A percentile compares a stretch with the other conserved stretches of the same genome.
These are phyloP conservation scores for Oplegnathus fasciatus DNA, from an alignment of 2,113 vertebrate genomes.

Conservation along the genomic window DNA sequence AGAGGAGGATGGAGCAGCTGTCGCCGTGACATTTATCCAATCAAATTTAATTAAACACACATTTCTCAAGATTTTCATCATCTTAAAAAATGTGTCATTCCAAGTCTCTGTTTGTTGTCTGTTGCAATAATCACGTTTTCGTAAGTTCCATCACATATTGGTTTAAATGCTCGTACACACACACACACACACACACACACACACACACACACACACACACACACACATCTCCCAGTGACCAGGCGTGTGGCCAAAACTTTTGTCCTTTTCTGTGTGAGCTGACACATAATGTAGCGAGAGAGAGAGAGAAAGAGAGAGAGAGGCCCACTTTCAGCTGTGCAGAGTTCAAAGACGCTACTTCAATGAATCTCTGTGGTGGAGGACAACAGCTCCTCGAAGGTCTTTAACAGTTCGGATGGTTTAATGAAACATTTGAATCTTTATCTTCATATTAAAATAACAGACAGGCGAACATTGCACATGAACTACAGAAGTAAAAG, in stretches of 20 bases:
- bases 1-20: background rate
- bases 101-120: background rate
- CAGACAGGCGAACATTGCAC: background rate
- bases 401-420: conserved; percentile 7
- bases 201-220: conserved; percentile 37
- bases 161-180: background rate
- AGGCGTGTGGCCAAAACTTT: conserved; percentile 75
- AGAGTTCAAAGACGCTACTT: conserved; percentile 54
- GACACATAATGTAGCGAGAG: conserved; percentile 53
- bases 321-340: conserved; percentile 46
- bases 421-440: conserved; percentile 17
- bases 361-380: conserved; percentile 13
- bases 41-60: background rate
- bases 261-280: conserved; percentile 76
- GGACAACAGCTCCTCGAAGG: conserved; percentile 33
- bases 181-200: conserved; percentile 37
- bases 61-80: background rate
- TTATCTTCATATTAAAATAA: conserved; percentile 7
- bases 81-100: background rate
- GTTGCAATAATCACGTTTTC: background rate
- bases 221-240: conserved; percentile 47
- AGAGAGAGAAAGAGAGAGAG: conserved; percentile 30
- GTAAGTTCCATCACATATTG: background rate
- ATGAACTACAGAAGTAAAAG: background rate
- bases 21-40: background rate